Base-by-base conservation (phyloP, 2,888 invertebrate genomes). In the Brachypalpus laphriformis region DNA sequence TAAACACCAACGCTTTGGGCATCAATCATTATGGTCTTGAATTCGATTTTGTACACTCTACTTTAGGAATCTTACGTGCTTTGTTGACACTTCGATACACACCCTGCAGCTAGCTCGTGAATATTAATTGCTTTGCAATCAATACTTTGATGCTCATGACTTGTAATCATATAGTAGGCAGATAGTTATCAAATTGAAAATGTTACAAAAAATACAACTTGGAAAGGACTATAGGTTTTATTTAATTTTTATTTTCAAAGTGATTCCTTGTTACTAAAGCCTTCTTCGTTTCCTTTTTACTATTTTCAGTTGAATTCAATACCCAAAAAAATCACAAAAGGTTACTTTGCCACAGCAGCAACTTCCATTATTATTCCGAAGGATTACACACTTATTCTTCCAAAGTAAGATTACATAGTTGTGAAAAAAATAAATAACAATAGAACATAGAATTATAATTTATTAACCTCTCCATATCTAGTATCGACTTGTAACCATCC, bases 361-460 rank as follows among this genome's bases (percentile, higher is more conserved):
- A 80, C 83, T 83, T 83, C 74, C 80, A 83, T 70, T 83, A 70
- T 59, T 78, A 78, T 74, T 70, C 49, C 63, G 18, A 74, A 63
- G 80, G 65, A 59, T 31, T 65, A 18, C 25, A 25, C 16, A 54
- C 14, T 40, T 22, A 57, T 45, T 54, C 42, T 47, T 28, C 34
- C 42, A 51, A 40, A 57, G 76, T 76, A 71, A 76, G 65, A 65
- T 25, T 14, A 18, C n/a, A 18, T 7, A 63, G 18, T 65, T 9
- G 42, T 1, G 25, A 14, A n/a, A 14, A 7, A 25, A 6, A 18
- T 4, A 9, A 11, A 20, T 1, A 18, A 18, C 16, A 47, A 47
- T n/a, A n/a, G n/a, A 31, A 65, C 42, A 11, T 18, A 20, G 20
- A 7, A 20, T 25, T 4, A 18, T 18, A 8, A 16, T 16, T 18